These are phyloP conservation scores for Watsonalla binaria DNA, from an alignment of 2,888 invertebrate species.

Conservation along the genomic window DNA sequence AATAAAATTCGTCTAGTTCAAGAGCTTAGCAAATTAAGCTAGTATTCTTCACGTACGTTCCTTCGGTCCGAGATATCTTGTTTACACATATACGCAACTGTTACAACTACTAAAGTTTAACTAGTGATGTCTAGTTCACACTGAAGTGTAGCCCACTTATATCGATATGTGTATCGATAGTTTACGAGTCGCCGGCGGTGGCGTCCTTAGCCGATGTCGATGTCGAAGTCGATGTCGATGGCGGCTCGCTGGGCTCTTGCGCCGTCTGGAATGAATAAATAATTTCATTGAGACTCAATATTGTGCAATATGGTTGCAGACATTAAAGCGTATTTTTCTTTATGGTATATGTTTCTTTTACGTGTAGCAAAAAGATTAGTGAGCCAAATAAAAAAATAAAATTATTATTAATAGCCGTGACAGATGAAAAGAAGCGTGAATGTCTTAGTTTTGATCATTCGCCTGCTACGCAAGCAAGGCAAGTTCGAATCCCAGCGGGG, in stretches of 20 bases:
- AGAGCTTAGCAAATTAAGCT: not conserved
- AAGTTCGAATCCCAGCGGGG: no score
- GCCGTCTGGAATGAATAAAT: conserved; percentile 55
- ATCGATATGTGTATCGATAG: not conserved
- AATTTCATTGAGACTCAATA: not conserved
- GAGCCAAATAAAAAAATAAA: no score
- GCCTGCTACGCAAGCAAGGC: no score
- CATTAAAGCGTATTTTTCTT: not conserved
- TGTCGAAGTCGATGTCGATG: conserved; percentile 48
- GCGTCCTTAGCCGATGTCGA: conserved; percentile 41
- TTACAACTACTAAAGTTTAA: conserved; percentile 32
- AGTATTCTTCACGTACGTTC: conserved; percentile 21
- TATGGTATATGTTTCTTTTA: no score
- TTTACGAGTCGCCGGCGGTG: conserved; percentile 13
- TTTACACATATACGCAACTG: conserved; percentile 18
- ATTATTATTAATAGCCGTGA: no score
- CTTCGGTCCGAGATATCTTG: conserved; percentile 6
- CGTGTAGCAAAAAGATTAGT: no score
- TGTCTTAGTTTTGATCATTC: no score
- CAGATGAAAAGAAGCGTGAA: no score
- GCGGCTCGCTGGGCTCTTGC: conserved; percentile 55
- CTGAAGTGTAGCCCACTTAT: conserved; percentile 5
- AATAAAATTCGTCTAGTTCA: not conserved
- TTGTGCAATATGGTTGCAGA: not conserved
- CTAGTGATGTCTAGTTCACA: conserved; percentile 3